A percentile compares a stretch with the other conserved stretches of the same genome.
Evolutionary conservation across 2,113 vertebrate genomes (phyloP).

Genomic region (Chunga burmeisteri): DNA sequence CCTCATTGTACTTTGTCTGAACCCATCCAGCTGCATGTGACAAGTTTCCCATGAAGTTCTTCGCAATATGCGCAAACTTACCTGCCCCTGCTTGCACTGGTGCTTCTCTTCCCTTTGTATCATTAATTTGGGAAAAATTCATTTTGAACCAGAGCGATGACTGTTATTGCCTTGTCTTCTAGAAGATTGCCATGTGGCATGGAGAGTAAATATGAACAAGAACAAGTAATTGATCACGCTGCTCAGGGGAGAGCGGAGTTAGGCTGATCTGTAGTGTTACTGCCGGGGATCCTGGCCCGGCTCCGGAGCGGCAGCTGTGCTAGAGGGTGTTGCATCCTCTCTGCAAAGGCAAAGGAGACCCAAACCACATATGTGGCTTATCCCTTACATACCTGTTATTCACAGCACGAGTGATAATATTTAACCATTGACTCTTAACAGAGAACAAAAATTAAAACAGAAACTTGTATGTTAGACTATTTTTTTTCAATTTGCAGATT

Average conservation of each 20-base stretch:
- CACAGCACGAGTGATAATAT: neutral
- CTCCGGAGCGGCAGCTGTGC: neutral
- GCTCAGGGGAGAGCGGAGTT: neutral
- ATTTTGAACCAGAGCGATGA: neutral
- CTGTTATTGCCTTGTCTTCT: neutral
- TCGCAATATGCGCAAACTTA: neutral
- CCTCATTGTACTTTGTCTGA: neutral
- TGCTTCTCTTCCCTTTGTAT: neutral
- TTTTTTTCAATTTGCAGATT: neutral
- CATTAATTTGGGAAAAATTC: neutral
- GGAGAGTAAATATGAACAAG: neutral
- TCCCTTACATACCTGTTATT: neutral
- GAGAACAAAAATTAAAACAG: neutral
- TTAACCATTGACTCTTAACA: neutral
- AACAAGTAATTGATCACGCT: neutral
- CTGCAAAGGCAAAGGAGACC: neutral
- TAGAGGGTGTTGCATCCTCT: neutral
- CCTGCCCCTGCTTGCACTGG: neutral
- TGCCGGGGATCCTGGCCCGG: neutral
- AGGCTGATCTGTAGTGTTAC: neutral
- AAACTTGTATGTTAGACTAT: neutral
- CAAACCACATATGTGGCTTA: fast-evolving
- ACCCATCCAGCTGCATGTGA: neutral
- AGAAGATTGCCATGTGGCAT: neutral
- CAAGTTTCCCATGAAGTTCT: neutral